Conservation (phyloP, 2,113 vertebrate genomes). For the Daphoenositta chrysoptera region DNA sequence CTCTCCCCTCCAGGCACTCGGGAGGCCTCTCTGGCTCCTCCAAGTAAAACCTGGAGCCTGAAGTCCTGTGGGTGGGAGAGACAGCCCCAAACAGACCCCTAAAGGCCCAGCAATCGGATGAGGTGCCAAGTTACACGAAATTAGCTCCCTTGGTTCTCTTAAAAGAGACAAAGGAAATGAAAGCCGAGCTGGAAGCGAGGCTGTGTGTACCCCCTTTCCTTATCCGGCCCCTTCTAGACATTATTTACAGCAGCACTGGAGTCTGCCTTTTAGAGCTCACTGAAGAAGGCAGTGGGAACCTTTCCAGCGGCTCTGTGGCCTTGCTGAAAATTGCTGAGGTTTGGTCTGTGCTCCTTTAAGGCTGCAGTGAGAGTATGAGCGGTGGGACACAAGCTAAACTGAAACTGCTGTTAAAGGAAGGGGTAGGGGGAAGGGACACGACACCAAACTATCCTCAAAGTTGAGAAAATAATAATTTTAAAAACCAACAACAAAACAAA, state of each 20-base stretch:
- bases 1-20: background rate
- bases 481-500: background rate
- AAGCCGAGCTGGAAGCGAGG: background rate
- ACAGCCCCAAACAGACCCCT: background rate
- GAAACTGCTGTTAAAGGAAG: background rate
- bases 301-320: slow-evolving; percentile 15
- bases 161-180: slow-evolving; percentile 20
- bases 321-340: slow-evolving; percentile 31
- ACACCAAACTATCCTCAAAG: background rate
- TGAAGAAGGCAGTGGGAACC: slow-evolving; percentile 36
- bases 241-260: slow-evolving; percentile 32
- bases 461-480: background rate
- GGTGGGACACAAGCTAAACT: background rate
- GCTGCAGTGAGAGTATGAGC: background rate
- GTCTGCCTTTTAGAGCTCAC: slow-evolving; percentile 8
- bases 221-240: background rate
- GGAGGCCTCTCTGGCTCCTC: background rate
- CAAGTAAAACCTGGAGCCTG: background rate
- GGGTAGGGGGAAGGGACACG: fast-evolving
- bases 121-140: background rate
- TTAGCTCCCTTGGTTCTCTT: background rate
- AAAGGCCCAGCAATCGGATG: background rate
- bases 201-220: background rate
- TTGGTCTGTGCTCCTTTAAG: slow-evolving; percentile 9
- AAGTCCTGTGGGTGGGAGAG: background rate